These are phyloP conservation scores for Syngnathus floridae DNA, from an alignment of 2,113 vertebrate genomes.

Conservation along the genomic window DNA sequence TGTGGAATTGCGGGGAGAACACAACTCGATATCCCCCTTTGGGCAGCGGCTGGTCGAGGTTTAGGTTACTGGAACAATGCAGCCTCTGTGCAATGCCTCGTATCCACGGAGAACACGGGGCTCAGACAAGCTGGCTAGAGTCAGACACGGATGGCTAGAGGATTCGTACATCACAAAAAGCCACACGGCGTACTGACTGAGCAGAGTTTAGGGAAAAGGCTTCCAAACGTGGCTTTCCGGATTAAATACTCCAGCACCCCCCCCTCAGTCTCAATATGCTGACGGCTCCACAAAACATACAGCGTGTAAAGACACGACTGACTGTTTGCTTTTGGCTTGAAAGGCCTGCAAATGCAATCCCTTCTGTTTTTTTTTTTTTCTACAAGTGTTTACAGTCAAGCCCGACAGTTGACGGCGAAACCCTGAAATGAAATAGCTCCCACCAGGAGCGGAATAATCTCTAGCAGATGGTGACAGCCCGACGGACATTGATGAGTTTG, in stretches of 20 bases:
- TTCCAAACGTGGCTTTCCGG: slow-evolving; percentile 53
- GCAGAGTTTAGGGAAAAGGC: slow-evolving; percentile 41
- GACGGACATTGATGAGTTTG: slow-evolving; percentile 54
- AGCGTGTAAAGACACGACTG: slow-evolving; percentile 21
- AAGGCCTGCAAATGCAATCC: slow-evolving; percentile 36
- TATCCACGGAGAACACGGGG: slow-evolving; percentile 55
- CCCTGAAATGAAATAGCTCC: slow-evolving; percentile 60
- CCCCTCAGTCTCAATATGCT: slow-evolving; percentile 20
- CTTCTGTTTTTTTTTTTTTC: slow-evolving; percentile 47
- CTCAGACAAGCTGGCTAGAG: slow-evolving; percentile 64
- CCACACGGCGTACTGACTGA: slow-evolving; percentile 38
- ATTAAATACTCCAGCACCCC: slow-evolving; percentile 45
- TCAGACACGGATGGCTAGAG: slow-evolving; percentile 48
- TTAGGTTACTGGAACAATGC: slow-evolving; percentile 75
- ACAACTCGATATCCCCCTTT: slow-evolving; percentile 68
- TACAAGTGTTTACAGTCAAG: slow-evolving; percentile 69
- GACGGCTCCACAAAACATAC: slow-evolving; percentile 53
- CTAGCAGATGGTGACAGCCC: slow-evolving; percentile 66
- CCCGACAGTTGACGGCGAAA: slow-evolving; percentile 55
- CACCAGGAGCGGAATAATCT: slow-evolving; percentile 59
- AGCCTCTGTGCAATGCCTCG: slow-evolving; percentile 61
- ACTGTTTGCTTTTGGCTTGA: slow-evolving; percentile 56
- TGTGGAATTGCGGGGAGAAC: slow-evolving; percentile 52
- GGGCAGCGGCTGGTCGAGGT: slow-evolving; percentile 52
- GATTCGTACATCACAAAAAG: slow-evolving; percentile 65